Conservation (phyloP, 2,797 vertebrate species). For the Pseudopleuronectes americanus region DNA sequence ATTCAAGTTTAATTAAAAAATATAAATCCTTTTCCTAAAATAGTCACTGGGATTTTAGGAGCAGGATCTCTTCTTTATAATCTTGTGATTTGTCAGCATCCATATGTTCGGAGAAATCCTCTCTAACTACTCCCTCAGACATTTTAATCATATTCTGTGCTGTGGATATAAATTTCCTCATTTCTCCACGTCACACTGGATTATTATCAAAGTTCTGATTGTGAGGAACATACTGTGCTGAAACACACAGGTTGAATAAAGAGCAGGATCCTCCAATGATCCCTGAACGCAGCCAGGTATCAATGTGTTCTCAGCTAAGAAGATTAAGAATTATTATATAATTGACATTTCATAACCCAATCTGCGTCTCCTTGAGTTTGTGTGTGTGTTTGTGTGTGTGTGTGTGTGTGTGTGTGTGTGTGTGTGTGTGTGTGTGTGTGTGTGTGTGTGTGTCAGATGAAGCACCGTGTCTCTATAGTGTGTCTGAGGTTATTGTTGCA, state of each 20-base stretch:
- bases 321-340: slow-evolving; percentile 64
- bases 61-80: background rate
- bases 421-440: no score
- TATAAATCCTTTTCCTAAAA: no score
- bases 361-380: background rate
- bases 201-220: slow-evolving; percentile 15
- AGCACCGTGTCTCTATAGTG: background rate
- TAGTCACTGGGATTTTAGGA: background rate
- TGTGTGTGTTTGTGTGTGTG: slow-evolving; percentile 9
- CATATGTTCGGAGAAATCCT: background rate
- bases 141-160: no score
- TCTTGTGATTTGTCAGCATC: background rate
- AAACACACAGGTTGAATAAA: slow-evolving; percentile 20
- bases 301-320: slow-evolving; percentile 45
- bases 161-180: background rate
- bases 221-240: slow-evolving; percentile 27
- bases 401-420: no score
- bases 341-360: slow-evolving; percentile 60
- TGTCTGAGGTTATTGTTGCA: slow-evolving; percentile 42
- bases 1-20: no score
- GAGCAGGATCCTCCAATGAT: slow-evolving; percentile 37
- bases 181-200: background rate
- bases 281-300: slow-evolving; percentile 48
- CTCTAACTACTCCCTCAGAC: background rate
- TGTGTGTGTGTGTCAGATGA: no score